A percentile compares a stretch with the other conserved stretches of the same genome.
These are phyloP conservation scores for Chauna torquata DNA, from an alignment of 2,113 vertebrate species.

Conservation along the genomic window DNA sequence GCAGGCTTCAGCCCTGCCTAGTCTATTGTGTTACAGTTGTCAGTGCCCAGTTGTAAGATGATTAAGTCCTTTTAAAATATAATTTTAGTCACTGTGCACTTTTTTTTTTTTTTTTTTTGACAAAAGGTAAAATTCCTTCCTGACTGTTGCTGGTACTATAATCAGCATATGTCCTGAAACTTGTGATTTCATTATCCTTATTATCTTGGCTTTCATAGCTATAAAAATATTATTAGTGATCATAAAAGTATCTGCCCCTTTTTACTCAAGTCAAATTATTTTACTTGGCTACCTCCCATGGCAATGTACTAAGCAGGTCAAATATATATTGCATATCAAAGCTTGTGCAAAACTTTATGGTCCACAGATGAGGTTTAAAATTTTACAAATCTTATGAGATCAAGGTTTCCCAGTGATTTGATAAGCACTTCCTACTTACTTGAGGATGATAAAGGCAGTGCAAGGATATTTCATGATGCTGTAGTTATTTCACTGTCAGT, in stretches of 20 bases:
- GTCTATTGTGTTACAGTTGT: background rate
- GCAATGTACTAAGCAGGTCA: conserved; percentile 8
- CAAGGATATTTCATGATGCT: background rate
- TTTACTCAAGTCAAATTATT: conserved; percentile 44
- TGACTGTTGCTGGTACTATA: background rate
- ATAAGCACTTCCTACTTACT: conserved; percentile 5
- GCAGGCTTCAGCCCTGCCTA: background rate
- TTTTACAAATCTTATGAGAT: conserved; percentile 44
- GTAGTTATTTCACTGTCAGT: background rate
- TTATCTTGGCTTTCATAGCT: conserved; percentile 48
- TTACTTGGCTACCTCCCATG: conserved; percentile 19
- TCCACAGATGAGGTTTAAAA: conserved; percentile 27
- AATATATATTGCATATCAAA: conserved; percentile 12
- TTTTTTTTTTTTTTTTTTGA: background rate
- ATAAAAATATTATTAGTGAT: conserved; percentile 63
- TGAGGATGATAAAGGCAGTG: background rate
- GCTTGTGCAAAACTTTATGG: conserved; percentile 24
- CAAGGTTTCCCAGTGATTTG: background rate
- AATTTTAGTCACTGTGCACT: background rate
- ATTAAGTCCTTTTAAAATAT: conserved; percentile 8
- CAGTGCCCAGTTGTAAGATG: background rate
- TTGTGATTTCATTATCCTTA: conserved; percentile 51
- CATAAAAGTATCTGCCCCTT: conserved; percentile 61
- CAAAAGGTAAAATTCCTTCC: conserved; percentile 29
- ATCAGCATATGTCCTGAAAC: conserved; percentile 38